Base-by-base conservation (phyloP, 1,140 invertebrate species). In the Aricia agestis region DNA sequence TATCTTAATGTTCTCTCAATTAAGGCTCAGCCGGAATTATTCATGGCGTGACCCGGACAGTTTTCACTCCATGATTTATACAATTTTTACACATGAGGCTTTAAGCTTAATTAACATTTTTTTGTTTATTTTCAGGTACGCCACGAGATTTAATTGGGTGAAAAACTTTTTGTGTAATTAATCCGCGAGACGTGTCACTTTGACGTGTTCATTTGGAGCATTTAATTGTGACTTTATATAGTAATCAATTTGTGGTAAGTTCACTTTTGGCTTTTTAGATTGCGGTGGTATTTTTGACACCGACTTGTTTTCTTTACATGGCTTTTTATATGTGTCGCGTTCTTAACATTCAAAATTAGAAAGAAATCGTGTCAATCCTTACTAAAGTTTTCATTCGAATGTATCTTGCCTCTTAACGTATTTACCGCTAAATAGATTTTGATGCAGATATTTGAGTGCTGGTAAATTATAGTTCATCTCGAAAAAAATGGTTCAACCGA, bases 1-100 rank as follows among this genome's bases (percentile, higher is more conserved):
- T 82, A 79, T 82, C 76, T 78, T 78, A 74, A 79, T 82, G 83
- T 83, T 86, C 84, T 83, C 82, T 87, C 81, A 89, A 87, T 87
- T 89, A 89, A 86, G 80, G 75, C 73, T 77, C 74, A 67, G 18
- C 10, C 36, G 58, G 68, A 85, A 88, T 86, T 82, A 88, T 86
- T 88, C 84, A 88, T 85, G 82, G 83, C 76, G 77, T 76, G 72
- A 74, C 75, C 73, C 63, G 67, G 71, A 74, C 72, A 82, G 79
- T 82, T 82, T 78, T 85, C 83, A 82, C 79, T 76, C 80, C 32
- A 82, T 79, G 79, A 84, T 81, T 84, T 82, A 86, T 82, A 80
- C 17, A 63, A 82, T 79, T 77, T 82, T 80, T 79, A 80, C 74
- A 75, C 75, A 77, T 75, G 63, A 76, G 67, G 67, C 72, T 78